These are phyloP conservation scores for Gerris buenoi DNA, from an alignment of 1,140 invertebrate genomes.

Conservation along the genomic window DNA sequence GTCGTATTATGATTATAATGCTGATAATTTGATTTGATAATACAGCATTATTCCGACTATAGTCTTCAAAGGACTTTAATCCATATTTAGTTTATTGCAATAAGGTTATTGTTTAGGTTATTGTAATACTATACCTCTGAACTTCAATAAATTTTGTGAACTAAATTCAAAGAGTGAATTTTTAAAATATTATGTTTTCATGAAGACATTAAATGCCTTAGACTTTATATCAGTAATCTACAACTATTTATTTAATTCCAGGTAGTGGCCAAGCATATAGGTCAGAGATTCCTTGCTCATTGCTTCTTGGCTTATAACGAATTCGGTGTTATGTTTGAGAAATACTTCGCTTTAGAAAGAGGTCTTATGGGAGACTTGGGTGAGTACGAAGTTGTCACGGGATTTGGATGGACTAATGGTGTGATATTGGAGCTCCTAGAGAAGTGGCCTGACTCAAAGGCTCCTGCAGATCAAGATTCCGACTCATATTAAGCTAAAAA, in stretches of 20 bases:
- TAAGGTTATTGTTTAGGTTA: too few species aligned
- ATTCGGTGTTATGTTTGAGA: conserved; percentile 63
- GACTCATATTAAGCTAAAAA: too few species aligned
- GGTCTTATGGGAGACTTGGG: conserved; percentile 70
- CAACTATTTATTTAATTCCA: not conserved
- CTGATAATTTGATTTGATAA: too few species aligned
- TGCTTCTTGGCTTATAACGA: conserved; percentile 39
- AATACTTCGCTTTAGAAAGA: conserved; percentile 34
- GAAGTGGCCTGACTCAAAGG: conserved; percentile 31
- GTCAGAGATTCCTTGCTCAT: conserved; percentile 39
- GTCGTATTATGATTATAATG: too few species aligned
- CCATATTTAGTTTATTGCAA: too few species aligned
- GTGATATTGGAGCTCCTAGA: conserved; percentile 60
- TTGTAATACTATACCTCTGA: too few species aligned
- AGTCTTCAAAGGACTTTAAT: too few species aligned
- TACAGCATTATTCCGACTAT: too few species aligned
- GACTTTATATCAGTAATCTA: not conserved
- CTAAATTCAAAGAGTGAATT: too few species aligned
- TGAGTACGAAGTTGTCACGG: conserved; percentile 74
- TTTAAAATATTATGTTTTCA: too few species aligned
- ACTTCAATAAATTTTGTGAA: too few species aligned
- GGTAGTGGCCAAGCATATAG: conserved; percentile 34
- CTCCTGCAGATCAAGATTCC: not conserved
- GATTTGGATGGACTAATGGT: conserved; percentile 92
- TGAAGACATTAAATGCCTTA: too few species aligned